Evolutionary conservation across 2,113 vertebrate genomes (phyloP).

Genomic region (Loxodonta africana): DNA sequence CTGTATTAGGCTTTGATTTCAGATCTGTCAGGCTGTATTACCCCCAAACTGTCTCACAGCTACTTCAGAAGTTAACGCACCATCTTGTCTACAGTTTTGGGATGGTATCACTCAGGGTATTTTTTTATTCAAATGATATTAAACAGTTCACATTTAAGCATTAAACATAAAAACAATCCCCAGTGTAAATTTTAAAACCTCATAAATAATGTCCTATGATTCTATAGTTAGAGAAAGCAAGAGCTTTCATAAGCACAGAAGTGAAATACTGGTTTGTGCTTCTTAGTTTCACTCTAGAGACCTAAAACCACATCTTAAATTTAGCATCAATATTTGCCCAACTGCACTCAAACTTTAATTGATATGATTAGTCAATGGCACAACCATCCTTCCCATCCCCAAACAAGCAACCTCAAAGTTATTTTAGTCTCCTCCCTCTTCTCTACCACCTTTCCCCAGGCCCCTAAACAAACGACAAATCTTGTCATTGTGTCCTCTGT

Average conservation of each 20-base stretch:
- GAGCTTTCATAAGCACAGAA: constrained; percentile 9
- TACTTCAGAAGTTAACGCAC: not conserved
- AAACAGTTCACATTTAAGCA: constrained; percentile 40
- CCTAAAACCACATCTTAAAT: constrained; percentile 67
- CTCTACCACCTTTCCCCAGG: constrained; percentile 30
- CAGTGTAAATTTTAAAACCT: constrained; percentile 56
- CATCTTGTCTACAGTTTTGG: not conserved
- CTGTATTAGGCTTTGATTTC: not conserved
- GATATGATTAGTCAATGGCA: constrained; percentile 71
- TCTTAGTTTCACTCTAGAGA: constrained; percentile 67
- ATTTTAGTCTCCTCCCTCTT: constrained; percentile 24
- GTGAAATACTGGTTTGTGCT: constrained; percentile 64
- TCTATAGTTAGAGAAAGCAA: constrained; percentile 58
- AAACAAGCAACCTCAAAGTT: constrained; percentile 64
- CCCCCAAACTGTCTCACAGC: not conserved
- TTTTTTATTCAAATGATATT: constrained; percentile 52
- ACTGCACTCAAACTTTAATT: constrained; percentile 66
- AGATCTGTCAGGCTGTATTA: not conserved
- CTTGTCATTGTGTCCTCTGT: constrained; percentile 12
- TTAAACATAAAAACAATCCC: constrained; percentile 59
- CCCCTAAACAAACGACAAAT: constrained; percentile 28
- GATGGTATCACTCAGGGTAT: not conserved
- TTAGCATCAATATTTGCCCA: constrained; percentile 68
- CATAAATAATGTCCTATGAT: constrained; percentile 75
- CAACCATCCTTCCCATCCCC: not conserved